These are phyloP conservation scores for Oscheius sp. DNA, from an alignment of 2,888 invertebrate species.

Conservation along the genomic window DNA sequence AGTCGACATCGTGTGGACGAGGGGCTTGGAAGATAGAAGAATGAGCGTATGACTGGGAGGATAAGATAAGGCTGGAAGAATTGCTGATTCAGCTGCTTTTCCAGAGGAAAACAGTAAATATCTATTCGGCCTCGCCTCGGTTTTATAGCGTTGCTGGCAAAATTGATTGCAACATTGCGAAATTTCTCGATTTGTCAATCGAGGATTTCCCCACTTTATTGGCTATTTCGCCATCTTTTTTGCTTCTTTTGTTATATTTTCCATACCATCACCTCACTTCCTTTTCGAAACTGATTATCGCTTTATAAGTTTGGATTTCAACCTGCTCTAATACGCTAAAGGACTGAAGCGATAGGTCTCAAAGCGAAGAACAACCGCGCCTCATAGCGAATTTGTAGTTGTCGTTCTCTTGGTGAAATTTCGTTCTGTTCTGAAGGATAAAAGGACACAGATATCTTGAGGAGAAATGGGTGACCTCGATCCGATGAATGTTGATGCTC, in stretches of 20 bases:
- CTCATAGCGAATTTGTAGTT: no score
- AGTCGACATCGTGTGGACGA: no score
- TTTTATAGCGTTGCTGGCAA: background rate
- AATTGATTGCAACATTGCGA: background rate
- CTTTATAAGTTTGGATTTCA: background rate
- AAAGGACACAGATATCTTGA: background rate
- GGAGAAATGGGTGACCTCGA: constrained; percentile 3
- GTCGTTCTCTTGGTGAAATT: background rate
- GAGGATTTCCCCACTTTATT: background rate
- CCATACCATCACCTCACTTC: background rate
- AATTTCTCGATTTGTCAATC: background rate
- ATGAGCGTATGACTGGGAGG: no score
- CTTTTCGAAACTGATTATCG: background rate
- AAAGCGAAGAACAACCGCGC: background rate
- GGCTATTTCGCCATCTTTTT: background rate
- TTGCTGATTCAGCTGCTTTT: no score
- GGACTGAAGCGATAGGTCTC: background rate
- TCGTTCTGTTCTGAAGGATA: background rate
- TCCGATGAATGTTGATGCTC: constrained; percentile 24
- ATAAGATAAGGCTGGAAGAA: no score
- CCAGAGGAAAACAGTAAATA: no score
- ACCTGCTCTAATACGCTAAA: background rate
- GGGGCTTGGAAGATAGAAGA: no score
- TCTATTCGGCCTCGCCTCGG: no score
- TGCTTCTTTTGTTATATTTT: background rate